Evolutionary conservation across 2,113 vertebrate genomes (phyloP).

Genomic region (Polypterus bichir): DNA sequence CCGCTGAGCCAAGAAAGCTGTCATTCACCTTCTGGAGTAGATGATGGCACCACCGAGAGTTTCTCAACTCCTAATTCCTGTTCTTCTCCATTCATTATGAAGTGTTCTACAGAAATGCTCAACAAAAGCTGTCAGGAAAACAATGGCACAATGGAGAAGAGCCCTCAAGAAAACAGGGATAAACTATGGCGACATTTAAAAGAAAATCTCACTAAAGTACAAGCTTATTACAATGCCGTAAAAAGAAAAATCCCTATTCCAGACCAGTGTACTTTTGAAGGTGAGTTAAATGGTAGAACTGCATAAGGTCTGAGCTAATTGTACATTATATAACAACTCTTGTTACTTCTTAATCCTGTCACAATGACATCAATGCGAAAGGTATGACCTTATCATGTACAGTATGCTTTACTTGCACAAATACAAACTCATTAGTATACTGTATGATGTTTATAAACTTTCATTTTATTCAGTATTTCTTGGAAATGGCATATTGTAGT

Average conservation of each 20-base stretch:
- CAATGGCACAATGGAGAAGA: conserved; percentile 14
- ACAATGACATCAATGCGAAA: too few species aligned
- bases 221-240: conserved; percentile 59
- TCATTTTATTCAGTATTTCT: too few species aligned
- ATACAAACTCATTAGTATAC: too few species aligned
- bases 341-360: too few species aligned
- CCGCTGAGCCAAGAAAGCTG: conserved; percentile 32
- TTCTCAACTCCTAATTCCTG: conserved; percentile 26
- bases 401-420: too few species aligned
- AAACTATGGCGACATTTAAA: conserved; percentile 70
- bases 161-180: conserved; percentile 42
- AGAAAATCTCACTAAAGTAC: conserved; percentile 68
- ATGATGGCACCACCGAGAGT: conserved; percentile 17
- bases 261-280: conserved; percentile 81
- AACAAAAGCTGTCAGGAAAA: conserved; percentile 18
- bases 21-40: conserved; percentile 13
- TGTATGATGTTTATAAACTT: too few species aligned
- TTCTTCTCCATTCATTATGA: conserved; percentile 14
- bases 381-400: too few species aligned
- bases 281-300: conserved; percentile 39
- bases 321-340: too few species aligned
- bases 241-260: conserved; percentile 68
- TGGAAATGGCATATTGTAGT: too few species aligned
- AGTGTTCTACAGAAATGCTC: conserved; percentile 15
- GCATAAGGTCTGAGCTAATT: too few species aligned